phyloP scores from a whole-genome alignment of 2,888 invertebrate species.

The Nebria salina region DNA sequence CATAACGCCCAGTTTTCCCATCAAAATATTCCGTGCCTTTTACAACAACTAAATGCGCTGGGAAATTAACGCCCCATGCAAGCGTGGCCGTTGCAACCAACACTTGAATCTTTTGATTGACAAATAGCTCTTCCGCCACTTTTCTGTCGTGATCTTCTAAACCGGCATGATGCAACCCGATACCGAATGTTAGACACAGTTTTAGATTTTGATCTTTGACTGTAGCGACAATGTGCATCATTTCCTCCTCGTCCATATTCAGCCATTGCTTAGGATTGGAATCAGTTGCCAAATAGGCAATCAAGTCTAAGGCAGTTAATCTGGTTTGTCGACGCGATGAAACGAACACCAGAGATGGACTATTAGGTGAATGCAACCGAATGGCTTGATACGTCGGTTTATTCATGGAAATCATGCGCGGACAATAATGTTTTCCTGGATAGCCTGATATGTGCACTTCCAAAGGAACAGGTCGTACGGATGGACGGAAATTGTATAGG shows the following conservation, averaged over 20 bases:
- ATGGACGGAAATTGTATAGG: conserved; percentile 96
- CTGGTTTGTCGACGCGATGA: conserved; percentile 97
- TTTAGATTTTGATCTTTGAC: conserved; percentile 90
- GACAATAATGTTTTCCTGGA: conserved; percentile 98
- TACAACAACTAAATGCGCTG: conserved; percentile 97
- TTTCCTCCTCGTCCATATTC: conserved; percentile 84
- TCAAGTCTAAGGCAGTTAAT: conserved; percentile 94
- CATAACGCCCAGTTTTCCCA: conserved; percentile 94
- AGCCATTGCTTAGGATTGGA: conserved; percentile 96
- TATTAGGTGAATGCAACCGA: conserved; percentile 87
- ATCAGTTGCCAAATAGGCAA: conserved; percentile 89
- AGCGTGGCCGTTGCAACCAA: conserved; percentile 96
- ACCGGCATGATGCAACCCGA: conserved; percentile 99
- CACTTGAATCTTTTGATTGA: conserved; percentile 95
- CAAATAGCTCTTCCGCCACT: conserved; percentile 92
- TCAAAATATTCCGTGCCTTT: conserved; percentile 99
- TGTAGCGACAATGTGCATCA: conserved; percentile 78
- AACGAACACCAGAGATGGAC: conserved; percentile 94
- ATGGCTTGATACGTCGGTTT: conserved; percentile 97
- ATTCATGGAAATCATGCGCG: conserved; percentile 99
- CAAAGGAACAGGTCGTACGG: conserved; percentile 96
- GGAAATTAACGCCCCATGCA: conserved; percentile 99
- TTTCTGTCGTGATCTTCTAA: conserved; percentile 91
- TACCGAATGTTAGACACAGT: conserved; percentile 94
- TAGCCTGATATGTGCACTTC: conserved; percentile 89